Evolutionary conservation across 2,113 vertebrate species (phyloP).

Genomic region (Genyomyrus donnyi): DNA sequence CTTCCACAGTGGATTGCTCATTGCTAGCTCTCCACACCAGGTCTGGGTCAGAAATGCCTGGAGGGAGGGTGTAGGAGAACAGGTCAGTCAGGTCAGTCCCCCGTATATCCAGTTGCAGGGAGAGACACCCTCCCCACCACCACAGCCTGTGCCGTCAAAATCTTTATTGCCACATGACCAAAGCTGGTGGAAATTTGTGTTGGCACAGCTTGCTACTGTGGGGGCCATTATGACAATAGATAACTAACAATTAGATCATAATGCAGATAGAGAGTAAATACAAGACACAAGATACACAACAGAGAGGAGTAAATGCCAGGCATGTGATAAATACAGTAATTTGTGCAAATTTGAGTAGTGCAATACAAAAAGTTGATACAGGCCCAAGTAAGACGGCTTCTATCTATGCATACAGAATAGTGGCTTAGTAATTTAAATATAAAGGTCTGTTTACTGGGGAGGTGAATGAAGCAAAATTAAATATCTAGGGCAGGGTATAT

Average conservation of each 20-base stretch:
- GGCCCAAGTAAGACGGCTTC: neutral
- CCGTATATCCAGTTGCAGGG: neutral
- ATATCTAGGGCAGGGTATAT: neutral
- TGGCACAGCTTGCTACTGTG: neutral
- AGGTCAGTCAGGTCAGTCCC: neutral
- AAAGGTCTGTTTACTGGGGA: neutral
- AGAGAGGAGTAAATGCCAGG: neutral
- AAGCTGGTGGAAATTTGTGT: neutral
- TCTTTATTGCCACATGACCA: neutral
- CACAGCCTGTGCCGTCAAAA: neutral
- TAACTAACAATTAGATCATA: neutral
- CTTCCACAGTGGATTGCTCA: constrained; percentile 75
- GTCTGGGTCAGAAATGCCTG: constrained; percentile 88
- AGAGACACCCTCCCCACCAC: too few species aligned
- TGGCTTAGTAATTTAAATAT: neutral
- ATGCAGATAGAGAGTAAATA: neutral
- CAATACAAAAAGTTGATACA: neutral
- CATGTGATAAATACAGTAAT: neutral
- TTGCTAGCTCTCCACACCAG: constrained; percentile 86
- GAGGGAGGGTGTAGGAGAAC: neutral
- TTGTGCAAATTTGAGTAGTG: neutral
- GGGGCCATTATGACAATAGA: neutral
- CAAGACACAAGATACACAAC: neutral
- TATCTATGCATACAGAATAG: neutral
- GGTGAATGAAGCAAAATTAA: neutral